Conservation (phyloP, 2,797 vertebrate species). For the Silurus lanzhouensis region DNA sequence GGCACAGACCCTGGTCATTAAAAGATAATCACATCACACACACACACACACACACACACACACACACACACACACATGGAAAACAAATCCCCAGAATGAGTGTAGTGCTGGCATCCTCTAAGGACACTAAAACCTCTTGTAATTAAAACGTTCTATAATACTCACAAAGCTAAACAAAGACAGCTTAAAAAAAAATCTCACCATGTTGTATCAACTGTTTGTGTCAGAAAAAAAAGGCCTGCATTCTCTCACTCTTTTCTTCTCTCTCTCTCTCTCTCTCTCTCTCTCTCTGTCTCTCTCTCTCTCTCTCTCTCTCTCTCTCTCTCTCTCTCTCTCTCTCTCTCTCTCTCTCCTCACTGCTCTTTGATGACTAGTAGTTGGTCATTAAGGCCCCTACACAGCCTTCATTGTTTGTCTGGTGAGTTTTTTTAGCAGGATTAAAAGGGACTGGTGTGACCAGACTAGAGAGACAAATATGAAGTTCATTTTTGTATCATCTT, state of each 20-base stretch:
- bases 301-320: neutral
- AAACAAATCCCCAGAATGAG: slow-evolving; percentile 80
- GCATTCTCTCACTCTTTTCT: slow-evolving; percentile 17
- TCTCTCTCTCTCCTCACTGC: slow-evolving; percentile 19
- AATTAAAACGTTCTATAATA: slow-evolving; percentile 69
- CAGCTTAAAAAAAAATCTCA: slow-evolving; percentile 58
- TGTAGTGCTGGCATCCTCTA: slow-evolving; percentile 69
- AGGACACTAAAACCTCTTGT: slow-evolving; percentile 74
- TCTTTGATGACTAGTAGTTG: slow-evolving; percentile 68
- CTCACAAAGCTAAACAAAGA: slow-evolving; percentile 67
- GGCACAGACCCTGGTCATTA: slow-evolving; percentile 73
- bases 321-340: neutral
- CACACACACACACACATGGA: slow-evolving; percentile 36
- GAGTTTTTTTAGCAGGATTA: slow-evolving; percentile 54
- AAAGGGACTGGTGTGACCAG: neutral
- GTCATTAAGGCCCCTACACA: slow-evolving; percentile 61
- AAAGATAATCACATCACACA: slow-evolving; percentile 74
- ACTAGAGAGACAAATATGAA: neutral
- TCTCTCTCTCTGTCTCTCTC: neutral
- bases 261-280: neutral
- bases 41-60: slow-evolving; percentile 16
- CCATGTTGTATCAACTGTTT: slow-evolving; percentile 74
- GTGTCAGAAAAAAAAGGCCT: slow-evolving; percentile 52
- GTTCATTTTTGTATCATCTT: neutral
- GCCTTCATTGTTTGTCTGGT: slow-evolving; percentile 64